phyloP scores from a whole-genome alignment of 2,113 vertebrate genomes.

The Edolisoma coerulescens region DNA sequence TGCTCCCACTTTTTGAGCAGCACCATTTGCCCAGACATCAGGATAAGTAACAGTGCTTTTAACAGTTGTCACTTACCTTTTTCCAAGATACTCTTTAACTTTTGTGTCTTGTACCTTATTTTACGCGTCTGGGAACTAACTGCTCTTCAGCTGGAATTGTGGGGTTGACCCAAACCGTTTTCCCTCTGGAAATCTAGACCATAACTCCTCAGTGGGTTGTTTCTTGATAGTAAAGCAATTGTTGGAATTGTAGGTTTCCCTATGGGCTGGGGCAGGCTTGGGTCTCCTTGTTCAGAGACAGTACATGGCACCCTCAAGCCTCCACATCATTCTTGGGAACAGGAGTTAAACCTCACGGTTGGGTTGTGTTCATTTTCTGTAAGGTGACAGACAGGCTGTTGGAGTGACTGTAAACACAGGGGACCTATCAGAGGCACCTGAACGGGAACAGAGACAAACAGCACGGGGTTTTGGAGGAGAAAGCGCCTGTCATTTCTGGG shows the following conservation, averaged over 20 bases:
- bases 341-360: neutral
- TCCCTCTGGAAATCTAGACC: neutral
- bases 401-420: neutral
- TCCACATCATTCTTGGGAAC: accelerated
- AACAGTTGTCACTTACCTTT: neutral
- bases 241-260: neutral
- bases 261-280: neutral
- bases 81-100: neutral
- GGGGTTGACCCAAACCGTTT: neutral
- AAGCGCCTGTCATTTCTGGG: neutral
- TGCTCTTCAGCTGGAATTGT: neutral
- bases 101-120: neutral
- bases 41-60: neutral
- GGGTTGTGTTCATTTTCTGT: neutral
- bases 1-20: neutral
- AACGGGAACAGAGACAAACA: neutral
- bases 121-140: neutral
- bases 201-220: neutral
- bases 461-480: accelerated
- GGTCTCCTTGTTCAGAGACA: neutral
- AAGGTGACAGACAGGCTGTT: neutral
- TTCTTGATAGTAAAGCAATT: neutral
- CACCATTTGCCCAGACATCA: neutral
- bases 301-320: neutral
- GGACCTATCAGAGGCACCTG: neutral